A percentile compares a stretch with the other conserved stretches of the same genome.
These are phyloP conservation scores for Punctoribates punctum DNA, from an alignment of 2,888 invertebrate genomes.

Conservation along the genomic window DNA sequence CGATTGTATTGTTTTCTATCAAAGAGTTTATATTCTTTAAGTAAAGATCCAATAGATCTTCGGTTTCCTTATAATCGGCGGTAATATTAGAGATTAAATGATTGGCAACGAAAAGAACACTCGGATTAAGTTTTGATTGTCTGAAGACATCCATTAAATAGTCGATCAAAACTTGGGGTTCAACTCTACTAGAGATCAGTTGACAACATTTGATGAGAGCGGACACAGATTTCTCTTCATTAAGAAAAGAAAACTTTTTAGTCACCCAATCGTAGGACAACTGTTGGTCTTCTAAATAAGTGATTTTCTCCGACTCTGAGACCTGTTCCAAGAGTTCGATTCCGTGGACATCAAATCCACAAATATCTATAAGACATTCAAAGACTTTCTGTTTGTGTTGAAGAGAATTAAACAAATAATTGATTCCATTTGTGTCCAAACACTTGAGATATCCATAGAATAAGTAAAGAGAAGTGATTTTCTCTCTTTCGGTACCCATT, in stretches of 20 bases:
- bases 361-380: constrained; percentile 29
- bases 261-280: constrained; percentile 1
- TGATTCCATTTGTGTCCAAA: constrained; percentile 21
- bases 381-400: constrained; percentile 29
- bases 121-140: constrained; percentile 15
- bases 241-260: background rate
- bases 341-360: constrained; percentile 5
- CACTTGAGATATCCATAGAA: constrained; percentile 19
- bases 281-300: background rate
- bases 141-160: background rate
- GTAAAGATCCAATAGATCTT: constrained; percentile 13
- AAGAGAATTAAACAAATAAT: constrained; percentile 16
- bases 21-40: background rate
- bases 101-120: constrained; percentile 4
- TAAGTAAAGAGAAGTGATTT: constrained; percentile 2
- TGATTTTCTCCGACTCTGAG: background rate
- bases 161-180: constrained; percentile 4
- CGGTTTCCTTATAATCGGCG: background rate
- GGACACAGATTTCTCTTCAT: background rate
- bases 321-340: constrained; percentile 9
- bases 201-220: constrained; percentile 16
- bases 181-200: background rate
- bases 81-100: background rate
- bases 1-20: background rate
- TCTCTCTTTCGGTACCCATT: background rate